Conservation (phyloP, 2,113 vertebrate genomes). For the Gymnogyps californianus region DNA sequence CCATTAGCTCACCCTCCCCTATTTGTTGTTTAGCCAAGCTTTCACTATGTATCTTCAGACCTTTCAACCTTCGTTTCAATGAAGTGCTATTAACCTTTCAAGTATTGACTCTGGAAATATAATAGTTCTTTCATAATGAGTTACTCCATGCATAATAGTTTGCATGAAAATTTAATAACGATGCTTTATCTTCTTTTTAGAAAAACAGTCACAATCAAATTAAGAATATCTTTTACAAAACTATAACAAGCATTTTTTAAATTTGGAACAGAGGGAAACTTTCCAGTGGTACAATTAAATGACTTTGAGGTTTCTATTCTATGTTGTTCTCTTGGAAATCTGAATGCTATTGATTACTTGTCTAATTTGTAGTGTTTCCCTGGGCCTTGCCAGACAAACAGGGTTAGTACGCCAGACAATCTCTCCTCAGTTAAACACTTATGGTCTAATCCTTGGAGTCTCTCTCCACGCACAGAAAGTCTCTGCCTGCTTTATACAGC, state of each 20-base stretch:
- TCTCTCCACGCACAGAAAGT: not conserved
- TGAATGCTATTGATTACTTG: constrained; percentile 50
- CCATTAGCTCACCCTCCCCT: not conserved
- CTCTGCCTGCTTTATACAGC: not conserved
- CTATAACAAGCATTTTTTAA: not conserved
- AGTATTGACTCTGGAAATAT: constrained; percentile 31
- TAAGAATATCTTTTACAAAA: not conserved
- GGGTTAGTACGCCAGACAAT: not conserved
- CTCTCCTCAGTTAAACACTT: not conserved
- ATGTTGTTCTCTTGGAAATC: not conserved
- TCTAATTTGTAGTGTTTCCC: constrained; percentile 38
- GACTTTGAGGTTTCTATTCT: not conserved
- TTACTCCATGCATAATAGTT: not conserved
- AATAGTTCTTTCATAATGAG: constrained; percentile 34
- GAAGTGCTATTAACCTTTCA: constrained; percentile 28
- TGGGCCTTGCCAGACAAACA: not conserved
- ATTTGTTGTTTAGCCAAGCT: constrained; percentile 5
- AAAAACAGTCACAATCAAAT: not conserved
- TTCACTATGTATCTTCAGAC: not conserved
- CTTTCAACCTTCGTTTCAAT: constrained; percentile 6
- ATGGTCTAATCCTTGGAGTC: not conserved
- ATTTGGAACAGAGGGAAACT: not conserved
- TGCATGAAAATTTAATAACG: not conserved
- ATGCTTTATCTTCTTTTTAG: constrained; percentile 11
- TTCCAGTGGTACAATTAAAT: constrained; percentile 23